Evolutionary conservation across 1,140 invertebrate genomes (phyloP), one percentile per base, ranked within the genome.

Genomic region (Aleiodes sp.): DNA sequence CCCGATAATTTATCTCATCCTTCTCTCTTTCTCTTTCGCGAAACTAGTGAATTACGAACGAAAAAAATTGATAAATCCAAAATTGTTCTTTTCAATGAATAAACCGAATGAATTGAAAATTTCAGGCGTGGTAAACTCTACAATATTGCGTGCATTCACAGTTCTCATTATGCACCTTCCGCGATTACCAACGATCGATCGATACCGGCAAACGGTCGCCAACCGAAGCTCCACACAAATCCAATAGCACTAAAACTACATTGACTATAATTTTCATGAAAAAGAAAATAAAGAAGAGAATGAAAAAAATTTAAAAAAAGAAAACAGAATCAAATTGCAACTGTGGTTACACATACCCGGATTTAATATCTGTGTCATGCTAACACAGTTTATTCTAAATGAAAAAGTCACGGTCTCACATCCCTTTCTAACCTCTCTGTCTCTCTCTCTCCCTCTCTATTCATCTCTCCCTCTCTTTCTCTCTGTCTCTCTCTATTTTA

Each of bases 341-440:
- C 26, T 59, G 56, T 26, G 56, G 28, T 59, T 59, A 59, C 28
- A 29, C 56, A 29, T 59, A 59, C 28, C 56, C 56, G 56, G 56
- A 59, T 59, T 59, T 59, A 31, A 59, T 59, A 59, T 59, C 56
- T 59, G 56, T 59, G 56, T 59, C 56, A 59, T 52, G 56, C n/a
- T 31, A 29, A 59, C 28, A 59, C 4, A 59, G 56, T 59, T 29
- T 59, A n/a, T 28, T 8, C 21, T 29, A 59, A 59, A 59, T 26
- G 56, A 59, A 59, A 59, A 59, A 59, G 56, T 59, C 56, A 59
- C n/a, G 56, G 56, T 33, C 29, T 59, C 56, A 52, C 26, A 59
- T 59, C 56, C 56, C 56, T 59, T 59, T 59, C 56, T 59, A 59
- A 59, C 24, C 46, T 26, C 19, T 56, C 39, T 43, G n/a, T 43